Percentiles rank a stretch among this genome's conserved stretches.
Evolutionary conservation across 2,797 vertebrate species (phyloP).

Genomic region (Pangasius mekongensis): DNA sequence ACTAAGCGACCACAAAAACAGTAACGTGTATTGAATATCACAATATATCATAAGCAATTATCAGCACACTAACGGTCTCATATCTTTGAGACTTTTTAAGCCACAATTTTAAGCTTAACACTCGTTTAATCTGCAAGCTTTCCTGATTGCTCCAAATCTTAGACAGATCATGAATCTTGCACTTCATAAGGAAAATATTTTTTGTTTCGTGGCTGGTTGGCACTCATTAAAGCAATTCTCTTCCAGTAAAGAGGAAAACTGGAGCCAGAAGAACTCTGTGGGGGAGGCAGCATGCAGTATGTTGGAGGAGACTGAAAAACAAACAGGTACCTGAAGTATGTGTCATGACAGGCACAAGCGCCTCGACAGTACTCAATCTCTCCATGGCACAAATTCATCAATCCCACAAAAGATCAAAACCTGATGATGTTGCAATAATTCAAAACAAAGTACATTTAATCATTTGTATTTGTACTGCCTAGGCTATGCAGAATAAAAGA

Average conservation of each 20-base stretch:
- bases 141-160: neutral
- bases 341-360: constrained; percentile 58
- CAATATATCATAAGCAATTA: neutral
- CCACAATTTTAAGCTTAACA: neutral
- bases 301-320: constrained; percentile 58
- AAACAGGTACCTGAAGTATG: constrained; percentile 64
- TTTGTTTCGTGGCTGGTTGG: constrained; percentile 25
- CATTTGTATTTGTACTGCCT: neutral
- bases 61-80: neutral
- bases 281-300: constrained; percentile 27
- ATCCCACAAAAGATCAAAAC: constrained; percentile 11
- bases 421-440: neutral
- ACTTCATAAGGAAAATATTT: neutral
- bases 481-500: neutral
- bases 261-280: constrained; percentile 6
- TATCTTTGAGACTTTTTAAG: neutral
- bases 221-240: constrained; percentile 2
- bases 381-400: constrained; percentile 17
- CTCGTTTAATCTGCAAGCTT: neutral
- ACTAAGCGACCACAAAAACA: neutral
- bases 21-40: neutral
- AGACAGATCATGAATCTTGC: neutral
- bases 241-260: constrained; percentile 3
- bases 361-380: constrained; percentile 20
- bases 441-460: neutral